These are phyloP conservation scores for Parambassis ranga DNA, from an alignment of 2,797 vertebrate species.

Conservation along the genomic window DNA sequence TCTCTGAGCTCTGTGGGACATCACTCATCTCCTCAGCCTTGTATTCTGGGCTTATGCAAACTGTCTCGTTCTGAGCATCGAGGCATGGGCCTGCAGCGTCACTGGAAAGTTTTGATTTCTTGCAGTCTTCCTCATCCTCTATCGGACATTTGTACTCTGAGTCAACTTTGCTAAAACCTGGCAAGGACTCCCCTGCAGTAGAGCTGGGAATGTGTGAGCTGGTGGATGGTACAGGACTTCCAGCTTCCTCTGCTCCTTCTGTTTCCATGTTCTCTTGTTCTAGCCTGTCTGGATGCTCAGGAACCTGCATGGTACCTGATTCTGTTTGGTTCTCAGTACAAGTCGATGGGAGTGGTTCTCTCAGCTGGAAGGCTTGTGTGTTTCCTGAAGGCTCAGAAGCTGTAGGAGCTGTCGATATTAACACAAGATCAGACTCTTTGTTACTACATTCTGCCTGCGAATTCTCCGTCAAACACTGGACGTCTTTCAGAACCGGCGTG, in stretches of 20 bases:
- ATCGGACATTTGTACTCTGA: conserved; percentile 36
- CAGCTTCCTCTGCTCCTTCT: conserved; percentile 25
- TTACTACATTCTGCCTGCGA: conserved; percentile 51
- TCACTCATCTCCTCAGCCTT: conserved; percentile 52
- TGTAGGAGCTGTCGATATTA: conserved; percentile 21
- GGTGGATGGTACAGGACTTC: conserved; percentile 55
- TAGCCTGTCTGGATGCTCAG: conserved; percentile 42
- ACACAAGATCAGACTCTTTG: conserved; percentile 53
- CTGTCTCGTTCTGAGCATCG: conserved; percentile 55
- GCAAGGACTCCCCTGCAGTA: conserved; percentile 54
- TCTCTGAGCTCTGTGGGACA: conserved; percentile 36
- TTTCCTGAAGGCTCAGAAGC: conserved; percentile 39
- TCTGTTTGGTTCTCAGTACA: conserved; percentile 48
- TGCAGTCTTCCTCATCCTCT: conserved; percentile 62
- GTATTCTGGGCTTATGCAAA: conserved; percentile 51
- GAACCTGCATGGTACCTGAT: neutral
- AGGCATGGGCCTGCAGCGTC: conserved; percentile 27
- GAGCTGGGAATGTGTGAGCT: conserved; percentile 49
- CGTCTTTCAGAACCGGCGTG: conserved; percentile 30
- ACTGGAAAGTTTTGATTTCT: conserved; percentile 36
- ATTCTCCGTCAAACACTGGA: conserved; percentile 44
- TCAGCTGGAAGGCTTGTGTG: conserved; percentile 42
- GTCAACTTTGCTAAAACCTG: conserved; percentile 24
- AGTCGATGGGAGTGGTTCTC: conserved; percentile 34
- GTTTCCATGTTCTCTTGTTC: conserved; percentile 53